Evolutionary conservation across 2,113 vertebrate genomes (phyloP).

Genomic region (Callochromis pleurospilus): DNA sequence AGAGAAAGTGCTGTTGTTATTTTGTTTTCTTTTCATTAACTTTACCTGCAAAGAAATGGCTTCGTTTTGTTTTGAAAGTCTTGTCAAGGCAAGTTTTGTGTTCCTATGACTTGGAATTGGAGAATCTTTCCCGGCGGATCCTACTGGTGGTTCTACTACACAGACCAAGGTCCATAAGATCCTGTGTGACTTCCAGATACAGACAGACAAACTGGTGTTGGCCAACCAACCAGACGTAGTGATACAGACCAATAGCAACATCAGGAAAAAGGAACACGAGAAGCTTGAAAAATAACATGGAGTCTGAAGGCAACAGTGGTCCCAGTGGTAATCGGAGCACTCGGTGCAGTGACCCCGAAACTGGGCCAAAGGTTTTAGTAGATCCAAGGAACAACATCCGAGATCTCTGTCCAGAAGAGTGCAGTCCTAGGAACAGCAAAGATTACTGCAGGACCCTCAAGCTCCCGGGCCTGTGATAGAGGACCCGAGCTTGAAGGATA

Average conservation of each 20-base stretch:
- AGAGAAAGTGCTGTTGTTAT: neutral
- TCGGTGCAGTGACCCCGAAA: neutral
- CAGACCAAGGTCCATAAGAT: neutral
- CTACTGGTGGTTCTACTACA: neutral
- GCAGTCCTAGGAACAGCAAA: neutral
- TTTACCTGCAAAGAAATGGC: neutral
- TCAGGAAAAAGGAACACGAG: neutral
- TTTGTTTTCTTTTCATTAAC: neutral
- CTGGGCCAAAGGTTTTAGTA: fast-evolving
- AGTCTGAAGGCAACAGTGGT: neutral
- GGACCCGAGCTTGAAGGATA: neutral
- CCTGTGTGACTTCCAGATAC: neutral
- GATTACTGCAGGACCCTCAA: neutral
- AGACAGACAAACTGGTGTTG: neutral
- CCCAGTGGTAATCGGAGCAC: neutral
- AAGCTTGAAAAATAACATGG: neutral
- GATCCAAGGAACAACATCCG: neutral
- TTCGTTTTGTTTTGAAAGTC: neutral
- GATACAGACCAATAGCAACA: neutral
- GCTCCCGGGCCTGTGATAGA: neutral
- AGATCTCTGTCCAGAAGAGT: neutral
- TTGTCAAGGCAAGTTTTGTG: neutral
- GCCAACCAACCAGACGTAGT: neutral
- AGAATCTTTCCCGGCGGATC: neutral
- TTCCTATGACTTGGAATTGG: neutral